A percentile compares a stretch with the other conserved stretches of the same genome.
phyloP scores from a whole-genome alignment of 2,113 vertebrate species.

The Tachysurus fulvidraco region DNA sequence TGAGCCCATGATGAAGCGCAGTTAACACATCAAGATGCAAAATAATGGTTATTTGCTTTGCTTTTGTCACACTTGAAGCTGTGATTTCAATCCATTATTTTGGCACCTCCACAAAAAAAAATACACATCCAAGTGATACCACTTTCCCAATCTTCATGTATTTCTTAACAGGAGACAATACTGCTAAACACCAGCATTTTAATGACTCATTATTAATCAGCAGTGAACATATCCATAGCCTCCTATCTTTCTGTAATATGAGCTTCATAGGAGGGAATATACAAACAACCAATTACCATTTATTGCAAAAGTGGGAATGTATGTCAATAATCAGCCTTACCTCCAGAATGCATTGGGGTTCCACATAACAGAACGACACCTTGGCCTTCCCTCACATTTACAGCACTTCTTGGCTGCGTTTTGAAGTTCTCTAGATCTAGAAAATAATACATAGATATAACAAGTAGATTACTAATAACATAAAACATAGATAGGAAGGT shows the following conservation, averaged over 20 bases:
- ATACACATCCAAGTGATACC: not conserved
- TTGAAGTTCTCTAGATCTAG: conserved; percentile 86
- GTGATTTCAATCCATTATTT: not conserved
- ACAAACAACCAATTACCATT: not conserved
- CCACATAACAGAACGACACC: conserved; percentile 92
- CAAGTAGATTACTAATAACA: not conserved
- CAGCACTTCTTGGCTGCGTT: conserved; percentile 81
- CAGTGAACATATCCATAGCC: not conserved
- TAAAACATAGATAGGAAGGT: not conserved
- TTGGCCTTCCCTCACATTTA: conserved; percentile 92
- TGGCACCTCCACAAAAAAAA: not conserved
- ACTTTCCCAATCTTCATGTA: not conserved
- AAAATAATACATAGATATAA: conserved; percentile 43
- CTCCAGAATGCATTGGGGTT: conserved; percentile 81
- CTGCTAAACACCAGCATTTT: not conserved
- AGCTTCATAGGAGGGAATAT: not conserved
- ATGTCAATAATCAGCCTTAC: conserved; percentile 67
- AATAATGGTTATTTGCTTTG: not conserved
- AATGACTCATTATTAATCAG: not conserved
- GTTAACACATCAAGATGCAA: conserved; percentile 7
- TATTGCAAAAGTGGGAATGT: not conserved
- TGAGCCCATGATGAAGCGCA: not conserved
- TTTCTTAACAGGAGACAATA: not conserved
- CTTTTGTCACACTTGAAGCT: not conserved
- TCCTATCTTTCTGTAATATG: not conserved